These are phyloP conservation scores for Macrochelys suwanniensis DNA, from an alignment of 2,797 vertebrate genomes.

Conservation along the genomic window DNA sequence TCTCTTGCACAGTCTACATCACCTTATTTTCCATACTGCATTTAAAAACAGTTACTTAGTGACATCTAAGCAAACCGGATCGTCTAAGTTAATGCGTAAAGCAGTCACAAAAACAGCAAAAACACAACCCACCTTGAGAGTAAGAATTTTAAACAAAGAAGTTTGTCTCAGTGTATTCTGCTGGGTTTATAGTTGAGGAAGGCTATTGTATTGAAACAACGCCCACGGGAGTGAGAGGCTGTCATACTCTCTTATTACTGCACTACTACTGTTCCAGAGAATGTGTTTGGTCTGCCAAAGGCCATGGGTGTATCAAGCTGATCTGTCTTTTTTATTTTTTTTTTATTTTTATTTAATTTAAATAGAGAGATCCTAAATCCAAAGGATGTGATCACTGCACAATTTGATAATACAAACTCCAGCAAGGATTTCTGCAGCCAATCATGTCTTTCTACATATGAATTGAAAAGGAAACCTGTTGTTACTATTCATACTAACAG, in stretches of 20 bases:
- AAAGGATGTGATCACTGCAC: slow-evolving; percentile 92
- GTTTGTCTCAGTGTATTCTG: not conserved
- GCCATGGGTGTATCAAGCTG: not conserved
- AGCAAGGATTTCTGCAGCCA: slow-evolving; percentile 96
- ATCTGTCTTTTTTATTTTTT: not conserved
- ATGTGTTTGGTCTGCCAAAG: not conserved
- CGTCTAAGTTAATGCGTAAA: not conserved
- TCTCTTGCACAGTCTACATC: not conserved
- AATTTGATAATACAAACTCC: slow-evolving; percentile 88
- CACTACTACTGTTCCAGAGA: not conserved
- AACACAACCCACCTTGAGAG: not conserved
- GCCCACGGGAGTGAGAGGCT: not conserved
- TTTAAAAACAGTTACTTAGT: not conserved
- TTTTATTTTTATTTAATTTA: slow-evolving; percentile 44
- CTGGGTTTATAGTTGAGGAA: not conserved
- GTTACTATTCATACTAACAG: slow-evolving; percentile 85
- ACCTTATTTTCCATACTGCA: not conserved
- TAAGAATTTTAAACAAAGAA: not conserved
- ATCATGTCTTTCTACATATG: slow-evolving; percentile 89
- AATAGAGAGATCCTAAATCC: slow-evolving; percentile 90
- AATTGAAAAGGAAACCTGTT: slow-evolving; percentile 87
- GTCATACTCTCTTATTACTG: not conserved
- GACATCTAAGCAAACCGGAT: not conserved
- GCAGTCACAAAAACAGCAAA: not conserved
- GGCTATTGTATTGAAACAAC: not conserved